Base-by-base conservation (phyloP, 2,888 invertebrate genomes). In the Tyria jacobaeae region DNA sequence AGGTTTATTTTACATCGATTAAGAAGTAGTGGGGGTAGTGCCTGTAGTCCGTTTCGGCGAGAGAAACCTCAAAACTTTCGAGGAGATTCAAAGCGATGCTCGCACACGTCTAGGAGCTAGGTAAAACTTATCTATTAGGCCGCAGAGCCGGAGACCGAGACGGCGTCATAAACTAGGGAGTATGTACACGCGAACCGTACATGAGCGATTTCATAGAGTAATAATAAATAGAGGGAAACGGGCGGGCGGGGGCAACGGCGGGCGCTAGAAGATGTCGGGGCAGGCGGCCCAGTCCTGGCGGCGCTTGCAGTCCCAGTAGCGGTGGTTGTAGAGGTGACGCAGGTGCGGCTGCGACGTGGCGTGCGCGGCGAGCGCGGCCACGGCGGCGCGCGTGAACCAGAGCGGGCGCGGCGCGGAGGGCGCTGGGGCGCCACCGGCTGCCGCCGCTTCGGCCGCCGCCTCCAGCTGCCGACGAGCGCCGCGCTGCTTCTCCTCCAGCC, bases 401-500 rank as follows among this genome's bases (percentile, higher is more conserved):
- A 96, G 85, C 27, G 99, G 98, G 76, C 96, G 95, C 81, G 96
- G 97, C 4, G 97, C 96, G 64, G 94, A 83, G 7, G 95, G 95
- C 15, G 95, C 95, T 1, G 96, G 95, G 70, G 94, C 95, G 74
- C 95, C 95, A 71, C 95, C 91, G 21, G 95, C 94, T 39, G 96
- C 96, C 39, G 96, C 95, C 68, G 89, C 84, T 89, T 98, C 98
- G 0, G 97, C 96, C 71, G 96, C 96, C 2, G 96, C 94, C 88
- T 99, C 99, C 25, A 97, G 95, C 78, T 95, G 88, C 70, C 98
- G 95, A 57, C 99, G 94, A 70, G 94, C 96, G 9, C 95, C 94
- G 71, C 99, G 95, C 93, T 99, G 99, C 90, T 99, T 99, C 89
- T 99, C 99, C 90, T 99, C 99, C 31, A 99, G 95, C 1, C 96